phyloP scores from a whole-genome alignment of 1,140 invertebrate species.

The Drusus annulatus region DNA sequence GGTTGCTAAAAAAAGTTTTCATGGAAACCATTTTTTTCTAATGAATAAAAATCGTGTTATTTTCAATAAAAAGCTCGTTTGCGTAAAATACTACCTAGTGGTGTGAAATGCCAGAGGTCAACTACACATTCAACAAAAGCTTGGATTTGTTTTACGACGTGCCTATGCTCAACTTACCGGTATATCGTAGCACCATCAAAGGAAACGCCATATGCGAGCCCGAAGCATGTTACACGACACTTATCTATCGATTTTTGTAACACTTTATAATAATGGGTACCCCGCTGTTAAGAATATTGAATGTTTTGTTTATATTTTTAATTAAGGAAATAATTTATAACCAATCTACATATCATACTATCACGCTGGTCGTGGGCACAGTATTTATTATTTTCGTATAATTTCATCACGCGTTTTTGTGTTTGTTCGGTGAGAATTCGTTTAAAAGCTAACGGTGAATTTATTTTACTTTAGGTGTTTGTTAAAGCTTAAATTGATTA shows the following conservation, averaged over 20 bases:
- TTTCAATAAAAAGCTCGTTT: too few species aligned
- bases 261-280: neutral
- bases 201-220: slow-evolving; percentile 1
- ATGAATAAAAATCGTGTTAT: too few species aligned
- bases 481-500: too few species aligned
- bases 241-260: slow-evolving; percentile 26
- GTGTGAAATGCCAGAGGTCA: neutral
- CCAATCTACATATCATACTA: neutral
- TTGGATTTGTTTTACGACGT: neutral
- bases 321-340: slow-evolving; percentile 27
- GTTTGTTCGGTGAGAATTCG: too few species aligned
- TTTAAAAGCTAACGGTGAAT: too few species aligned
- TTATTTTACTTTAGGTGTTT: too few species aligned
- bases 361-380: neutral
- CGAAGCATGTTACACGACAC: slow-evolving; percentile 16
- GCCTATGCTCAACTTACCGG: neutral
- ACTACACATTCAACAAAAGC: neutral
- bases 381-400: slow-evolving; percentile 4
- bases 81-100: too few species aligned
- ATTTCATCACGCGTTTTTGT: neutral
- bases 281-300: slow-evolving; percentile 13
- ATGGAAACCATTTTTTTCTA: too few species aligned
- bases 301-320: slow-evolving; percentile 28
- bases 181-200: neutral
- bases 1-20: too few species aligned